Evolutionary conservation across 2,888 invertebrate genomes (phyloP).

Genomic region (Spodoptera picta): DNA sequence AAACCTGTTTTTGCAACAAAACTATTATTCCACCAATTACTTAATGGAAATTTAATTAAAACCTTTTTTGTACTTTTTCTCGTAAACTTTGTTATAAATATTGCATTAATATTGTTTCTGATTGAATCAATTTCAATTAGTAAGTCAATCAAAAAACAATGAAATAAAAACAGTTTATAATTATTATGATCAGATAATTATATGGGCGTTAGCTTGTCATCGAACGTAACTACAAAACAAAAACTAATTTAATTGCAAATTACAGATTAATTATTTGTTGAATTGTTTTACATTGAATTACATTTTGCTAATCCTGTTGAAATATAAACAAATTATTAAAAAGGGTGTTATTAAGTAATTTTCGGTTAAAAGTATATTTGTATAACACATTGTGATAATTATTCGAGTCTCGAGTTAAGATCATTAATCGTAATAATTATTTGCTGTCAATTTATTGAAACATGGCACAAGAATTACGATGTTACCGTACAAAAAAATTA

Average conservation of each 20-base stretch:
- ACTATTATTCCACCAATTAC: conserved; percentile 1
- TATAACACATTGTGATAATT: neutral
- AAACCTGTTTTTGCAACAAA: neutral
- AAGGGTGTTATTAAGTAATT: too few relatives aligned
- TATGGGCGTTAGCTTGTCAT: neutral
- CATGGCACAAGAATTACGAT: conserved; percentile 7
- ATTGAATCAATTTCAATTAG: conserved; percentile 26
- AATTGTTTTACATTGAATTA: too few relatives aligned
- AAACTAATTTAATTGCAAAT: neutral
- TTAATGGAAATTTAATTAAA: too few relatives aligned
- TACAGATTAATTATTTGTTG: neutral
- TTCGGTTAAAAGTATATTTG: neutral
- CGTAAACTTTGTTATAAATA: neutral
- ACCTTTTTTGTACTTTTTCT: conserved; percentile 1
- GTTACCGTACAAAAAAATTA: conserved; percentile 5
- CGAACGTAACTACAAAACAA: neutral
- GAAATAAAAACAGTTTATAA: neutral
- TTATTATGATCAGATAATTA: neutral
- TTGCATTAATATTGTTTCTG: conserved; percentile 7
- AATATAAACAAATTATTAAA: too few relatives aligned
- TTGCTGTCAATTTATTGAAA: conserved; percentile 28
- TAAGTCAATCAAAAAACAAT: conserved; percentile 24
- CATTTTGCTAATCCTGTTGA: too few relatives aligned
- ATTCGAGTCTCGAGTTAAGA: conserved; percentile 3
- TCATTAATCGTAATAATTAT: conserved; percentile 7